Evolutionary conservation across 92 coral and sea anemone genomes (phyloP).

Genomic region (Montipora capitata): DNA sequence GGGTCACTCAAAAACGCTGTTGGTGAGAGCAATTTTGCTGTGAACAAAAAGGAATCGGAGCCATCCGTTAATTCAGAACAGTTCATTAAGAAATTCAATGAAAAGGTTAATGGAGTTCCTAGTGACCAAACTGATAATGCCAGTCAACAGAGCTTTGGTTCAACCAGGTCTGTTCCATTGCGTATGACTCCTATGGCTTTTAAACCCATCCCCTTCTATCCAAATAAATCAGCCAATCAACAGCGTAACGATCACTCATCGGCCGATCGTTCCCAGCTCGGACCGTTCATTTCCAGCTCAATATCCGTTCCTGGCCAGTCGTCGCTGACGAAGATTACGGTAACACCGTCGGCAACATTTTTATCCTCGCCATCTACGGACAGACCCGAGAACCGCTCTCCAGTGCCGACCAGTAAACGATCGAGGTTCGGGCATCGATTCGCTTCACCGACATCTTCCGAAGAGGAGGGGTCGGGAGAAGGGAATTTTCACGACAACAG

Average conservation of each 20-base stretch:
- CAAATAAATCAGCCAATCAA: slow-evolving; percentile 15
- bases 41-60: neutral
- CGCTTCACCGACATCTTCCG: slow-evolving; percentile 15
- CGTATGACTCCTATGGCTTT: slow-evolving; percentile 6
- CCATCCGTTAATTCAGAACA: neutral
- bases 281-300: slow-evolving; percentile 27
- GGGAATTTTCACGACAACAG: neutral
- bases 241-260: neutral
- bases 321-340: slow-evolving; percentile 43
- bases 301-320: slow-evolving; percentile 55
- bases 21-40: neutral
- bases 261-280: slow-evolving; percentile 22
- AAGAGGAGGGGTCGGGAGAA: neutral
- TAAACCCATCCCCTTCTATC: slow-evolving; percentile 31
- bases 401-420: slow-evolving; percentile 67
- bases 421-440: slow-evolving; percentile 44
- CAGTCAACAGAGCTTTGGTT: neutral
- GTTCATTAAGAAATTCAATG: neutral
- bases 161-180: neutral
- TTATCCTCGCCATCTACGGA: neutral
- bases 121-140: slow-evolving; percentile 16
- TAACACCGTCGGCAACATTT: slow-evolving; percentile 38
- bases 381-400: slow-evolving; percentile 59
- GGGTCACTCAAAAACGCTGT: neutral
- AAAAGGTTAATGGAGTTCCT: neutral